phyloP scores from a whole-genome alignment of 2,888 invertebrate genomes.

The Dicyrtoma fusca region DNA sequence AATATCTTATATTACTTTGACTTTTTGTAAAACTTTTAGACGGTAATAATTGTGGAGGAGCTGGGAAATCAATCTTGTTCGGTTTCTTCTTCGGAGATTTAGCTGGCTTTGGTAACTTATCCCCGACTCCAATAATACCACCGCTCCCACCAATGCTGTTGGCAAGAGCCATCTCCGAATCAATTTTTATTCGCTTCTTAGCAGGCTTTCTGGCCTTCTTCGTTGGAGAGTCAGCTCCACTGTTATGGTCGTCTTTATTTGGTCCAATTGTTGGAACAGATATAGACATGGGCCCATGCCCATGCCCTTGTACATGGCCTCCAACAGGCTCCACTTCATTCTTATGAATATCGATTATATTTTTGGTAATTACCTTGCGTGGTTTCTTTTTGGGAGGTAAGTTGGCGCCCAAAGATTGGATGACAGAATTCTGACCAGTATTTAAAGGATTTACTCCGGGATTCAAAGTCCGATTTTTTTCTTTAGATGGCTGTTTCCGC shows the following conservation, averaged over 20 bases:
- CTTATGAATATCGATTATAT: conserved; percentile 32
- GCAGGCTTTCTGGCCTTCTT: conserved; percentile 30
- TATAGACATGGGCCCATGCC: neutral
- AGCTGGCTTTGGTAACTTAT: neutral
- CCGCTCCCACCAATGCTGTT: neutral
- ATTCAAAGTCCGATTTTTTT: neutral
- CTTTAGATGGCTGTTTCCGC: conserved; percentile 14
- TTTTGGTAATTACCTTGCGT: conserved; percentile 38
- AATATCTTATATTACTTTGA: too few species aligned
- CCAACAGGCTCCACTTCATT: conserved; percentile 11
- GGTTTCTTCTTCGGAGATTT: neutral
- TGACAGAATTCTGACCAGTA: neutral
- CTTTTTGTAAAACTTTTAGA: neutral
- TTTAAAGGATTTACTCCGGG: neutral
- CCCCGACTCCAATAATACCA: neutral
- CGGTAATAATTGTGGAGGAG: neutral
- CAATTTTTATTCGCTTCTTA: conserved; percentile 25
- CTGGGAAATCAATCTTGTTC: neutral
- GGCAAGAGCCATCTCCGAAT: neutral
- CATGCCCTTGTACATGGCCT: neutral
- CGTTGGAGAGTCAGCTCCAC: neutral
- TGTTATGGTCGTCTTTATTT: neutral
- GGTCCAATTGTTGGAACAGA: neutral
- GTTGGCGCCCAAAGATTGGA: too few species aligned
- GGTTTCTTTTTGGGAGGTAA: conserved; percentile 36